Conservation (phyloP, 1,140 invertebrate genomes). For the Lepeophtheirus salmonis region DNA sequence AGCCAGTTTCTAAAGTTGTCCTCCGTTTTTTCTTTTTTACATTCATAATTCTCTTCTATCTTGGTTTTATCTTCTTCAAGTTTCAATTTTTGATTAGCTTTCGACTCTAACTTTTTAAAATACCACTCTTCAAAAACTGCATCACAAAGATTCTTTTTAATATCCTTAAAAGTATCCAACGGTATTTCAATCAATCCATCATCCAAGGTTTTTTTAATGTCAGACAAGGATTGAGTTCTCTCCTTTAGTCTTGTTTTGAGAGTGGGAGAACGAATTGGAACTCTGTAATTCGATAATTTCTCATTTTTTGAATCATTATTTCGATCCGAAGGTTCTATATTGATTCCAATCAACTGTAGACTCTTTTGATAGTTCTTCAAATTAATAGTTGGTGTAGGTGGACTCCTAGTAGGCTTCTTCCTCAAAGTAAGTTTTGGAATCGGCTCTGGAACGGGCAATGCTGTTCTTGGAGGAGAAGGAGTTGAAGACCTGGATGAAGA, state of each 20-base stretch:
- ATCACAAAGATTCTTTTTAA: neutral
- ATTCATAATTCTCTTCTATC: neutral
- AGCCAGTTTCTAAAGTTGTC: neutral
- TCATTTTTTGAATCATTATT: neutral
- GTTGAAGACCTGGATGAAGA: neutral
- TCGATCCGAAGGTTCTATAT: too few relatives aligned
- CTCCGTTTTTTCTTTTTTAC: neutral
- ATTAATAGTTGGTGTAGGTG: neutral
- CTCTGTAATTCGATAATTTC: neutral
- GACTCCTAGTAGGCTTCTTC: neutral
- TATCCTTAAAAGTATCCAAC: neutral
- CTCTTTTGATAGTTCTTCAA: slow-evolving; percentile 7
- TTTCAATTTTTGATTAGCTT: neutral
- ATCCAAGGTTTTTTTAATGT: neutral
- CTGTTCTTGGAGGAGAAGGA: neutral
- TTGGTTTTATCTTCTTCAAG: slow-evolving; percentile 5
- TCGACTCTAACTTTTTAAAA: neutral
- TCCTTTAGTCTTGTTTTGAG: neutral
- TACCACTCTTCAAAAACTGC: slow-evolving; percentile 14
- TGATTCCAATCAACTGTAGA: neutral
- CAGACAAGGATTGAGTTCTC: neutral
- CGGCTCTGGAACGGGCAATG: neutral
- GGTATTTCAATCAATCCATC: neutral
- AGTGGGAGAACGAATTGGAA: slow-evolving; percentile 1
- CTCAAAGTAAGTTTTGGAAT: neutral